A percentile compares a stretch with the other conserved stretches of the same genome.
Evolutionary conservation across 2,888 invertebrate species (phyloP).

Genomic region (Xanthostigma xanthostigma): DNA sequence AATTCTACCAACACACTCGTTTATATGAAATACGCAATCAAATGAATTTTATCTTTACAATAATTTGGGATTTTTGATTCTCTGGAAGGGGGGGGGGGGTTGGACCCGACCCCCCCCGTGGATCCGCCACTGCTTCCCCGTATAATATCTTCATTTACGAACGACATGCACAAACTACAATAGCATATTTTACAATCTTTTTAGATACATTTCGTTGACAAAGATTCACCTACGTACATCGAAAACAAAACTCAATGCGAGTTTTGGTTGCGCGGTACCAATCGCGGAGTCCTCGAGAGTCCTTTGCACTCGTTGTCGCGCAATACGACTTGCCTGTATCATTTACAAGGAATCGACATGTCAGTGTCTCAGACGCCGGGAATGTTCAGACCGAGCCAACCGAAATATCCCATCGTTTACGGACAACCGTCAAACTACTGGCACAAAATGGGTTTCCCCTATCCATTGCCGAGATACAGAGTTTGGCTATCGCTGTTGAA

Average conservation of each 20-base stretch:
- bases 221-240: constrained; percentile 69
- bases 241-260: constrained; percentile 73
- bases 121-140: too few relatives aligned
- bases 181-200: constrained; percentile 19
- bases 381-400: constrained; percentile 38
- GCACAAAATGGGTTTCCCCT: constrained; percentile 34
- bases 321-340: constrained; percentile 80
- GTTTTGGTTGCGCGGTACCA: constrained; percentile 71
- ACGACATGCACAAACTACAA: too few relatives aligned
- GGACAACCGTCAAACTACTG: constrained; percentile 19
- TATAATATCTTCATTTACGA: too few relatives aligned
- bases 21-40: too few relatives aligned
- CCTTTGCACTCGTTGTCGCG: constrained; percentile 75
- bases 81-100: too few relatives aligned
- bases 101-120: too few relatives aligned
- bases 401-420: constrained; percentile 30
- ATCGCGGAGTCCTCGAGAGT: constrained; percentile 65
- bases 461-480: constrained; percentile 51
- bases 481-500: constrained; percentile 79
- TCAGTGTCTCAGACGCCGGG: constrained; percentile 32
- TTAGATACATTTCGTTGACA: constrained; percentile 72
- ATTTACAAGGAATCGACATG: constrained; percentile 53
- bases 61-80: too few relatives aligned
- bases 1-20: too few relatives aligned
- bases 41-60: too few relatives aligned